Evolutionary conservation across 1,140 invertebrate genomes (phyloP), one percentile per base, ranked within the genome.

Genomic region (Cheumatopsyche charites): DNA sequence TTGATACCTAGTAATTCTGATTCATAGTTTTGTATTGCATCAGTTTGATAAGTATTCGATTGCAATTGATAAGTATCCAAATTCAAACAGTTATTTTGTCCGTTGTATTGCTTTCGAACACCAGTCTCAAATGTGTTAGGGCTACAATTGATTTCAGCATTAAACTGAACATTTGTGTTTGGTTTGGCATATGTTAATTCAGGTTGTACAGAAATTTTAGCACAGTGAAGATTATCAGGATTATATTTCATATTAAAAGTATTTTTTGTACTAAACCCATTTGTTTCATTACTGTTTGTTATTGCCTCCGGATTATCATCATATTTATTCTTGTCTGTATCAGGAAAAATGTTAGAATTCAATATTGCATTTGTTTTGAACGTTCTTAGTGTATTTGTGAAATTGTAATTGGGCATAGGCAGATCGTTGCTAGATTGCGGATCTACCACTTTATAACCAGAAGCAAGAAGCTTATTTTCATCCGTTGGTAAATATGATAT

Each of bases 381-480:
- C 43, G 84, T 86, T 61, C 83, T 82, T 26, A 86, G 78, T 0
- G 85, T 84, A 77, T 86, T 87, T 61, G 84, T 85, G 61, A 86
- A 80, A 71, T 83, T 87, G 77, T 87, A 88, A 77, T 87, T 87
- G 5, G 86, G 87, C 52, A 87, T 70, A 9, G 86, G 86, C 7
- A 88, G 75, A 26, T 85, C 82, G 72, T 82, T 82, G 79, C 81
- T 5, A 79, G 79, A 0, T 78, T 77, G 77, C 0, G 82, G 77
- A 65, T 81, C 82, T 73, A 42, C 15, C 25, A 67, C 45, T 70
- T 71, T 71, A 67, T 73, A 73, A 13, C 71, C 74, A 0, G 79
- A 82, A 11, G 83, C 83, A 74, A 84, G 73, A 65, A 85, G 77
- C 78, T 85, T 85, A 67, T 85, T 83, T 79, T 85, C 83, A 74